These are phyloP conservation scores for Eulemur mongoz DNA, from an alignment of 2,797 vertebrate genomes.

Conservation along the genomic window DNA sequence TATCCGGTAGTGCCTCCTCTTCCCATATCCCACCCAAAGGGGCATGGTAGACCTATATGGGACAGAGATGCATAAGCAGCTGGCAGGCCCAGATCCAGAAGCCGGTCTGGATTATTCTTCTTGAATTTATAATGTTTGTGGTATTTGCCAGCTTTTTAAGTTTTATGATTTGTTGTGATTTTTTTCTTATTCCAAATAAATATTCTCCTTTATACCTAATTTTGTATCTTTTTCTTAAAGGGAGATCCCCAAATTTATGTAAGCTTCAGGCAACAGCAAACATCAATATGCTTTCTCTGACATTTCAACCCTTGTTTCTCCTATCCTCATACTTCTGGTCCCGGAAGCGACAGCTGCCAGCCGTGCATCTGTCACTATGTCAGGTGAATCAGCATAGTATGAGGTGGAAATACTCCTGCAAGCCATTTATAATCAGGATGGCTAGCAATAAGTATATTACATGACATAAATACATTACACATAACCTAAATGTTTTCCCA, in stretches of 20 bases:
- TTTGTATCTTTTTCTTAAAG: constrained; percentile 9
- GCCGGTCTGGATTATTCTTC: not conserved
- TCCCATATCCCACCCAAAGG: not conserved
- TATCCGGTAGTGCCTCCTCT: not conserved
- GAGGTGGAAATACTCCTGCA: not conserved
- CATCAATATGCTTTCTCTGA: not conserved
- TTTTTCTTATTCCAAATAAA: constrained; percentile 19
- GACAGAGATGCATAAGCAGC: not conserved
- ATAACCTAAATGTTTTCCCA: not conserved
- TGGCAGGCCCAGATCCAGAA: not conserved
- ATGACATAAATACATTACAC: not conserved
- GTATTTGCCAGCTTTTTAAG: constrained; percentile 2
- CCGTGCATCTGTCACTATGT: not conserved
- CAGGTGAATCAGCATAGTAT: not conserved
- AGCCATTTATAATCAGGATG: not conserved
- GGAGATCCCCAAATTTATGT: not conserved
- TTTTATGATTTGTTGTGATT: not conserved
- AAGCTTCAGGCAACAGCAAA: not conserved
- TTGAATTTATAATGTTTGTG: constrained; percentile 1
- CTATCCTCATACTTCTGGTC: not conserved
- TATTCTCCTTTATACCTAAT: constrained; percentile 16
- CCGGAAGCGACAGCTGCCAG: not conserved
- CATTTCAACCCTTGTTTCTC: not conserved
- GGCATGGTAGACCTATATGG: not conserved
- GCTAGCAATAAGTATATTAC: not conserved